phyloP scores from a whole-genome alignment of 2,797 vertebrate genomes.

The Momotus momota region DNA sequence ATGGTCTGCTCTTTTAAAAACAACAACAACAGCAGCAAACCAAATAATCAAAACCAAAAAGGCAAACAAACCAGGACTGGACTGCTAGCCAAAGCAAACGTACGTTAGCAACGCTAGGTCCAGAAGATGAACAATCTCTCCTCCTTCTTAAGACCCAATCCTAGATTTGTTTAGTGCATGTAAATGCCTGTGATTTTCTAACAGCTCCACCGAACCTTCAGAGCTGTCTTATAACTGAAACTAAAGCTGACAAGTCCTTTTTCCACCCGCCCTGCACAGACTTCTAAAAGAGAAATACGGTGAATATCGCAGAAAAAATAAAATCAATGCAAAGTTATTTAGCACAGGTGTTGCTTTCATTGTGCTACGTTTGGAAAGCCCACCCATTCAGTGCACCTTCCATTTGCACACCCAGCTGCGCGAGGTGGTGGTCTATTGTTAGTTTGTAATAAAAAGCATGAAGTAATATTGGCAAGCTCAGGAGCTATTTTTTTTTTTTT shows the following conservation, averaged over 20 bases:
- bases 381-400: conserved; percentile 41
- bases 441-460: no score
- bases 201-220: neutral
- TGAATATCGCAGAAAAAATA: neutral
- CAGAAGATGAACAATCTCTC: neutral
- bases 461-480: neutral
- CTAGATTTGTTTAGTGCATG: neutral
- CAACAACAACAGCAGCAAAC: neutral
- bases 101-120: neutral
- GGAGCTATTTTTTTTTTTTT: neutral
- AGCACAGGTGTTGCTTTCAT: conserved; percentile 52
- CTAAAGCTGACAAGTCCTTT: neutral
- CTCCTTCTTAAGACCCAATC: neutral
- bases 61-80: neutral
- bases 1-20: neutral
- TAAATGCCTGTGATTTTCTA: neutral
- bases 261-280: neutral
- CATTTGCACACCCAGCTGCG: conserved; percentile 30
- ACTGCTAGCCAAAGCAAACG: neutral
- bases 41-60: neutral
- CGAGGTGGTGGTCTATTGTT: conserved; percentile 60
- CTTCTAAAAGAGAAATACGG: neutral
- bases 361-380: conserved; percentile 53
- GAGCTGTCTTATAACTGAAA: neutral
- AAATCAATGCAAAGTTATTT: conserved; percentile 38